Base-by-base conservation (phyloP, 2,113 vertebrate genomes). In the Meleagris gallopavo region DNA sequence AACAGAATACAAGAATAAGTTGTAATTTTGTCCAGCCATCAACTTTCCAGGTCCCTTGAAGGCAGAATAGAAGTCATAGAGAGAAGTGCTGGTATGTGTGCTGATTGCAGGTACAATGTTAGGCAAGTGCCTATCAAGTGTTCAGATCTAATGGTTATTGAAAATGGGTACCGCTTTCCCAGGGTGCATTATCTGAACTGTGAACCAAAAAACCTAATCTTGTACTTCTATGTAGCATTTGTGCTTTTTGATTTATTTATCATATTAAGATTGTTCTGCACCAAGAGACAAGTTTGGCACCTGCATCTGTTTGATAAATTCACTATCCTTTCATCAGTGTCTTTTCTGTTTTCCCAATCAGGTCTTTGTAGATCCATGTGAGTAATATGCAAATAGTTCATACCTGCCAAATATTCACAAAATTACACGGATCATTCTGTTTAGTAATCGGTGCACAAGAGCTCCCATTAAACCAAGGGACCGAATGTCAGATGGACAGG, bases 161-260 rank as follows among this genome's bases (percentile, higher is more conserved):
- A 72, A 25, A n/a, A 5, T 43, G 9, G 52, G 40, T 41, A 2
- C 30, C 20, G 50, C 10, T 48, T 65, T 52, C 52, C 52, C 30
- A 19, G 12, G 54, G 38, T 46, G 14, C 4, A 1, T 45, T 22
- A 54, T 36, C 30, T 65, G 48, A 78, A 34, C 2, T 0, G 1
- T 5, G 29, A 67, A 18, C 36, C 62, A 74, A 21, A 43, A 64
- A 85, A 70, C 6, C 24, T 6, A 30, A 82, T 48, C 20, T 65
- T 55, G 4, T 73, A 19, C 20, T 76, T 87, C 30, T 6, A 0
- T 10, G 5, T 15, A 16, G 18, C 17, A n/a, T 41, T 76, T 1
- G 3, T 72, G 54, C 4, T 82, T 79, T 75, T 61, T 54, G 60
- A 58, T 54, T 72, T 54, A 8, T 36, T 89, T 48, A 46, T 45